phyloP scores from a whole-genome alignment of 2,888 invertebrate genomes.

The Unio pictorum region DNA sequence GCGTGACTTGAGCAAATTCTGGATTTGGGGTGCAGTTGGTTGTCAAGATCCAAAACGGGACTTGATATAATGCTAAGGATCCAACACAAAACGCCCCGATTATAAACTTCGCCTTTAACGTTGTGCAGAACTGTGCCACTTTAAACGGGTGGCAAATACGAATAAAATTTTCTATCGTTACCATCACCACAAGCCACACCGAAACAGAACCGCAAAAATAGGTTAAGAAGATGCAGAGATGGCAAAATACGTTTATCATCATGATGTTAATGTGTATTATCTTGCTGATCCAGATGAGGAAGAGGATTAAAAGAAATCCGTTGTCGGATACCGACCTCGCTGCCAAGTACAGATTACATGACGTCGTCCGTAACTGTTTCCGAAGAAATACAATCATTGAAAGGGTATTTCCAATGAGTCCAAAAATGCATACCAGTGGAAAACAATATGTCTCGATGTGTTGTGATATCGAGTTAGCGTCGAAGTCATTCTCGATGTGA shows the following conservation, averaged over 20 bases:
- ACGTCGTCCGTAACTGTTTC: conserved; percentile 81
- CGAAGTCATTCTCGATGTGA: no score
- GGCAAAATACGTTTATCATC: conserved; percentile 76
- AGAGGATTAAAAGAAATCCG: conserved; percentile 80
- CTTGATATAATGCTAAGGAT: conserved; percentile 29
- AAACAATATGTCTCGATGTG: conserved; percentile 53
- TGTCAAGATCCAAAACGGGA: conserved; percentile 30
- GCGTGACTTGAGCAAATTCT: no score
- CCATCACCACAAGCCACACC: conserved; percentile 21
- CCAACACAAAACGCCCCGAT: conserved; percentile 17
- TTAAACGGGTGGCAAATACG: conserved; percentile 31
- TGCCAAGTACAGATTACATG: conserved; percentile 85
- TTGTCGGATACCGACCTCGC: conserved; percentile 86
- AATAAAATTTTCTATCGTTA: conserved; percentile 19
- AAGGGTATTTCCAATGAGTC: conserved; percentile 82
- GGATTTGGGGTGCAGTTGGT: no score
- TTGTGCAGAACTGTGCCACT: conserved; percentile 28
- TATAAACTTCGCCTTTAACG: conserved; percentile 16
- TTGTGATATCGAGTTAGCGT: no score
- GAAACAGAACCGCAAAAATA: conserved; percentile 50
- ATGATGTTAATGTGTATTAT: conserved; percentile 63
- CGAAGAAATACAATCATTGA: conserved; percentile 83
- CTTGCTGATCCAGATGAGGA: conserved; percentile 71
- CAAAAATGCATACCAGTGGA: conserved; percentile 80
- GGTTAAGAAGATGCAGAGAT: conserved; percentile 81